Evolutionary conservation across 2,113 vertebrate species (phyloP).

Genomic region (Microtus richardsoni): DNA sequence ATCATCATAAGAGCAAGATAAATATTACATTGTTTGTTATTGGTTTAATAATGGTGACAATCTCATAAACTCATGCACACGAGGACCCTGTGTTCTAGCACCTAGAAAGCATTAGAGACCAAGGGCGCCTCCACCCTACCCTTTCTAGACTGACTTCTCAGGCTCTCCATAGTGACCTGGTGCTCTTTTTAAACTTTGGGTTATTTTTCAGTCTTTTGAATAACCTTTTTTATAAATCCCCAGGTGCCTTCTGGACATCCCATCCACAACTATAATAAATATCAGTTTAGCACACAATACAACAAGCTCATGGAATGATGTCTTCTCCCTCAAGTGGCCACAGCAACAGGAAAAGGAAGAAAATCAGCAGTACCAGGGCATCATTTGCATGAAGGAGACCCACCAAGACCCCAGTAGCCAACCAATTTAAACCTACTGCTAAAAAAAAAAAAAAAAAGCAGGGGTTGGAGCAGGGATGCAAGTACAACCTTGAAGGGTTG

Average conservation of each 20-base stretch:
- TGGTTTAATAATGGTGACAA: neutral
- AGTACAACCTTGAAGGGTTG: neutral
- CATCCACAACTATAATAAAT: neutral
- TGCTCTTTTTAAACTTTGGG: neutral
- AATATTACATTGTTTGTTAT: neutral
- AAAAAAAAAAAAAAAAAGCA: neutral
- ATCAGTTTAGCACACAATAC: neutral
- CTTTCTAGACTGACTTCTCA: too few species aligned
- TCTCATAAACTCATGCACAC: neutral
- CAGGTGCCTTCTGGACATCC: neutral
- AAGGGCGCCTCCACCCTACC: too few species aligned
- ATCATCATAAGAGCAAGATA: neutral
- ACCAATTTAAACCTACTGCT: neutral
- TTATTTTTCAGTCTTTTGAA: neutral
- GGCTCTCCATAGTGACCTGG: rapidly evolving
- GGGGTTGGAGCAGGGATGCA: neutral
- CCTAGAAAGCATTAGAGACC: neutral
- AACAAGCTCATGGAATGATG: too few species aligned
- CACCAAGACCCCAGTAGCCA: neutral
- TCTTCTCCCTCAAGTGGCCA: neutral
- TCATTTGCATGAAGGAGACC: neutral
- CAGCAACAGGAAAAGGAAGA: neutral
- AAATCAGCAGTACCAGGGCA: too few species aligned
- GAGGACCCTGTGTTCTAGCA: neutral
- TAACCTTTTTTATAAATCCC: neutral